phyloP scores from a whole-genome alignment of 2,113 vertebrate species.

The Pitta sordida region DNA sequence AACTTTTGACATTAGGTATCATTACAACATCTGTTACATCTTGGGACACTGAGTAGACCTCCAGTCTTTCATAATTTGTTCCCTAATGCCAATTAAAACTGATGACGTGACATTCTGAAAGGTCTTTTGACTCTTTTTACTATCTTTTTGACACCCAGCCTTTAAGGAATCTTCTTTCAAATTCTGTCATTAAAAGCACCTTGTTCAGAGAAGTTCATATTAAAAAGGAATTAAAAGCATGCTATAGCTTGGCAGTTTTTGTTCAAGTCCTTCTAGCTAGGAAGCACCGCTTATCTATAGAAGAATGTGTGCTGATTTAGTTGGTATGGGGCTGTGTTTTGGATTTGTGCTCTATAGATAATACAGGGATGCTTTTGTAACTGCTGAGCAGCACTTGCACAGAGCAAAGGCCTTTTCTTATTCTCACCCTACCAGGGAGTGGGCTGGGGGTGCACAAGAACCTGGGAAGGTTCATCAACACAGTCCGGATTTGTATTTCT shows the following conservation, averaged over 20 bases:
- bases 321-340: not conserved
- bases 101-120: not conserved
- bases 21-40: not conserved
- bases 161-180: not conserved
- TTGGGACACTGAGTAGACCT: not conserved
- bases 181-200: not conserved
- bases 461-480: not conserved
- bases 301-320: not conserved
- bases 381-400: not conserved
- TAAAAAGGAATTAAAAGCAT: not conserved
- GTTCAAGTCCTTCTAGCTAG: not conserved
- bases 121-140: not conserved
- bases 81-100: conserved; percentile 1
- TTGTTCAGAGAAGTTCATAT: not conserved
- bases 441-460: not conserved
- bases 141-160: not conserved
- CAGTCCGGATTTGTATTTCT: not conserved
- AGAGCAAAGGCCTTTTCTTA: not conserved
- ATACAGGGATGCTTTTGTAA: not conserved
- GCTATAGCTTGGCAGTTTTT: fast-evolving
- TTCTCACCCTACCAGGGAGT: not conserved
- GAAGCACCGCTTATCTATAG: not conserved
- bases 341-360: not conserved
- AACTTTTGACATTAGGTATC: not conserved
- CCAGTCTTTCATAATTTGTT: not conserved